A percentile compares a stretch with the other conserved stretches of the same genome.
These are phyloP conservation scores for Scelioninae gen. 2 DNA, from an alignment of 2,888 invertebrate species.

Conservation along the genomic window DNA sequence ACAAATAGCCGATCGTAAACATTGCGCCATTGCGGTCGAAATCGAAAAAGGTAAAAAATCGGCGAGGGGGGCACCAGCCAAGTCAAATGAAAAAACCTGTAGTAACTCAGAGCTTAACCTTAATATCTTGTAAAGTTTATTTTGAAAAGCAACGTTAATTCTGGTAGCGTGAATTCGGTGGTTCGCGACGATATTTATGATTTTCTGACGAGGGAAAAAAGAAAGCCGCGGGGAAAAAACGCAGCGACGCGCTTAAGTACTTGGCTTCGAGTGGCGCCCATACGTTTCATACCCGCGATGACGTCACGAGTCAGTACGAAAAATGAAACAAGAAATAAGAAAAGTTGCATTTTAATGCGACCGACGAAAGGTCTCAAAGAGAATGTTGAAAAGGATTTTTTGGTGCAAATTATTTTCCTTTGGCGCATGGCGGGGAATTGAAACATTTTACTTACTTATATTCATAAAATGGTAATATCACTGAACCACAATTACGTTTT, in stretches of 20 bases:
- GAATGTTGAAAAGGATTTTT: constrained; percentile 19
- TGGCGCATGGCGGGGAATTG: too few species aligned
- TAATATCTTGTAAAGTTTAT: neutral
- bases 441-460: too few species aligned
- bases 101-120: neutral
- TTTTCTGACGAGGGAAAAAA: constrained; percentile 15
- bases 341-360: constrained; percentile 33
- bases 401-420: constrained; percentile 2
- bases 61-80: neutral
- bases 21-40: neutral
- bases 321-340: constrained; percentile 27
- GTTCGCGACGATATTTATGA: constrained; percentile 17
- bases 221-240: constrained; percentile 8
- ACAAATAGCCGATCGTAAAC: neutral
- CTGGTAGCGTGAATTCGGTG: constrained; percentile 15
- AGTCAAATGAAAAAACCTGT: neutral
- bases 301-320: constrained; percentile 13
- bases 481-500: too few species aligned
- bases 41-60: neutral
- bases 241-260: constrained; percentile 23
- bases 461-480: too few species aligned
- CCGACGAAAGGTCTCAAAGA: constrained; percentile 21
- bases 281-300: constrained; percentile 22
- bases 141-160: constrained; percentile 4
- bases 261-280: constrained; percentile 25